Evolutionary conservation across 2,888 invertebrate genomes (phyloP), one percentile per base, ranked within the genome.

Genomic region (Diaprepes abbreviatus): DNA sequence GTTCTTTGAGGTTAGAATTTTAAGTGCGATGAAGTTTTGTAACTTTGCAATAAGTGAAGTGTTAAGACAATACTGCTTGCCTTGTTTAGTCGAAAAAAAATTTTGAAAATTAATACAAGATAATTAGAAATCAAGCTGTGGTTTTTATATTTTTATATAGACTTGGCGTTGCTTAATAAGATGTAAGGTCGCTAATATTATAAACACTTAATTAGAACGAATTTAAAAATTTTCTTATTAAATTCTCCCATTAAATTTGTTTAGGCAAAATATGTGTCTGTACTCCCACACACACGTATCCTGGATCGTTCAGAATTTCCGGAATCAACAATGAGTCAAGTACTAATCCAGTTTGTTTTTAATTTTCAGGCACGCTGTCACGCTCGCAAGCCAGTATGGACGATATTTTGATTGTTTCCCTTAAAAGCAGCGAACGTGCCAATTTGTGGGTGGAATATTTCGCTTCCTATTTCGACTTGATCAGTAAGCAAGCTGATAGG

Each of bases 401-500:
- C 84, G 94, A 94, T 82, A 93, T 94, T 74, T 87, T 94, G 68
- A 92, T 94, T 79, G 85, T 94, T 70, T 93, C 92, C 80, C 90
- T 93, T 77, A 91, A 90, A 67, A 90, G 90, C 69, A 93, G 93
- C 76, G 92, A 93, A 57, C 91, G 92, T 74, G 93, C 94, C 71
- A 88, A 89, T 19, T 84, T 93, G 59, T 93, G 94, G 92, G 92
- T 93, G 14, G 92, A 92, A 80, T 94, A 93, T 83, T 89, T 94
- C 75, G 90, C 90, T 52, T 91, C 91, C 64, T 93, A 93, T 83
- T 94, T 94, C 83, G 92, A 93, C 82, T 93, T 93, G 85, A 93
- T 93, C 76, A 92, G 92, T 85, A 91, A 92, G 72, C 93, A 93
- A 80, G 89, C 93, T 79, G 92, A 92, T 70, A 88, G 92, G 77